Conservation (phyloP, 2,888 invertebrate genomes). For the Neria commutata region DNA sequence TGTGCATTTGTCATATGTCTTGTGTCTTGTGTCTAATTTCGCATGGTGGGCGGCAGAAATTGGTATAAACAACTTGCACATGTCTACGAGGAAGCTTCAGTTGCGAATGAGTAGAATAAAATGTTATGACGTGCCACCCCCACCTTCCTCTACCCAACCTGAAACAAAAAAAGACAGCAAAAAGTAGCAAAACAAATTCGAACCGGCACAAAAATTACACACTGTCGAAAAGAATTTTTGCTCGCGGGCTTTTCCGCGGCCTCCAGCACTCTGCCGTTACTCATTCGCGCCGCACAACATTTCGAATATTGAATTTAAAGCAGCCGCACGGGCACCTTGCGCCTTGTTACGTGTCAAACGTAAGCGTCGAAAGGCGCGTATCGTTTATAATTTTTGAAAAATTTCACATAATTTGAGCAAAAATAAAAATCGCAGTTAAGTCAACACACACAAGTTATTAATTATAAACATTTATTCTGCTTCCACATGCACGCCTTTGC, state of each 20-base stretch:
- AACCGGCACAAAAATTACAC: not conserved
- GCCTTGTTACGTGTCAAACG: slow-evolving; percentile 44
- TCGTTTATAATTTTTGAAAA: slow-evolving; percentile 1
- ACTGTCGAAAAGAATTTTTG: not conserved
- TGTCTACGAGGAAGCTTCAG: too few species aligned
- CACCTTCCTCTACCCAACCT: too few species aligned
- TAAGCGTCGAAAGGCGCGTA: not conserved
- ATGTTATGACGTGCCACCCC: too few species aligned
- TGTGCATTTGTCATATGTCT: too few species aligned
- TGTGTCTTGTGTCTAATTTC: too few species aligned
- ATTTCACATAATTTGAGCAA: not conserved
- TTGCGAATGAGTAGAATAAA: too few species aligned
- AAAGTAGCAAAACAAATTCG: not conserved
- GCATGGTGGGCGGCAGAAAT: too few species aligned
- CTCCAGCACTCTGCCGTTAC: not conserved
- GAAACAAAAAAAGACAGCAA: not conserved
- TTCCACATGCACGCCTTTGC: slow-evolving; percentile 15
- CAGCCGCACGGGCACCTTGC: slow-evolving; percentile 20
- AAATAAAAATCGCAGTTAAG: not conserved
- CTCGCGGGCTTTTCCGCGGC: not conserved
- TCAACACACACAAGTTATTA: not conserved
- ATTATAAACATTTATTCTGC: slow-evolving; percentile 3
- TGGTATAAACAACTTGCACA: too few species aligned
- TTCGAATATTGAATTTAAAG: slow-evolving; percentile 10
- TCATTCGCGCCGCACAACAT: not conserved